These are phyloP conservation scores for Arvicola amphibius DNA, from an alignment of 2,797 vertebrate species.

Conservation along the genomic window DNA sequence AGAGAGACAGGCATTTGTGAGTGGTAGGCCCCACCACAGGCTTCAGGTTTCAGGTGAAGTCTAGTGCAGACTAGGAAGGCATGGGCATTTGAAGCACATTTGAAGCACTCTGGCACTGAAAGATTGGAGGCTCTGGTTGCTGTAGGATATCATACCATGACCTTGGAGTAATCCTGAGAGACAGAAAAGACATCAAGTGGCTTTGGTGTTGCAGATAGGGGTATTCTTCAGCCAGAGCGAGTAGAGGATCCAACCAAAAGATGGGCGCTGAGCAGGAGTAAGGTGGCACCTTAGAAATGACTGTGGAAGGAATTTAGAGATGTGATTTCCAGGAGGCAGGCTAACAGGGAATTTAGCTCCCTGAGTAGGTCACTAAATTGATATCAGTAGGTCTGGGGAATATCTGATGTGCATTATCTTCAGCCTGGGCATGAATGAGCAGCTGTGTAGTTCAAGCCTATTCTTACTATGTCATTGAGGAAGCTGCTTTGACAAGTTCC, in stretches of 20 bases:
- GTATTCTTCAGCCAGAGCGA: neutral
- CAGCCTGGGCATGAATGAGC: neutral
- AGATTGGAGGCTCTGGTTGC: neutral
- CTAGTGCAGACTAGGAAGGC: neutral
- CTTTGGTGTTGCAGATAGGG: neutral
- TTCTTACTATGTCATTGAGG: neutral
- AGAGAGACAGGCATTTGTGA: neutral
- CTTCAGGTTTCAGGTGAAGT: neutral
- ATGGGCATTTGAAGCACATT: neutral
- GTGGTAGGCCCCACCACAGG: no score
- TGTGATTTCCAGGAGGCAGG: neutral
- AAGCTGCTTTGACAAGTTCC: neutral
- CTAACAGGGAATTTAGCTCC: neutral
- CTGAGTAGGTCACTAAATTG: no score
- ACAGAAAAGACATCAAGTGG: neutral
- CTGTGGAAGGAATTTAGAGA: neutral
- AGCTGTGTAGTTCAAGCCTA: neutral
- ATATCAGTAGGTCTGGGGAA: no score
- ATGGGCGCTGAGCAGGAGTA: neutral
- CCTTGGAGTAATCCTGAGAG: neutral
- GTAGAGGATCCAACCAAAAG: neutral
- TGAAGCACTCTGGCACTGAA: neutral
- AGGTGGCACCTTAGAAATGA: neutral
- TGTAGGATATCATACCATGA: neutral
- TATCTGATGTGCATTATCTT: neutral